Base-by-base conservation (phyloP, 1,140 invertebrate genomes). In the Tenebrio molitor region DNA sequence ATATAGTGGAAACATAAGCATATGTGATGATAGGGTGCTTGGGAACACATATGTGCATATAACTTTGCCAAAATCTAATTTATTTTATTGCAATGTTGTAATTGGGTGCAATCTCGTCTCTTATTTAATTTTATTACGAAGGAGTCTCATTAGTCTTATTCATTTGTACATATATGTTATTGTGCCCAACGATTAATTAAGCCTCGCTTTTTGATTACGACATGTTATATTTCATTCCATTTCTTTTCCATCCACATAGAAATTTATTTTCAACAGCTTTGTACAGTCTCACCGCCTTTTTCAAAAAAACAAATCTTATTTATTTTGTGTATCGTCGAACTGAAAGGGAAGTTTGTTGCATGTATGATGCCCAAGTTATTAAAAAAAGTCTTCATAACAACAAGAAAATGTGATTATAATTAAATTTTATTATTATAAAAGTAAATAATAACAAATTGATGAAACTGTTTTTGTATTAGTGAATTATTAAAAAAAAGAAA, bases 1-100 rank as follows among this genome's bases (percentile, higher is more conserved):
- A 77, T 76, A 68, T 78, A 79, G 67, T 74, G 73, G 64, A 73
- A 58, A 74, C 77, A 80, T 80, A 81, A 82, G 81, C 80, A 81
- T 78, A 81, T 82, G 81, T 82, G 81, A 82, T 82, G 79, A 79
- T 77, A 76, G 65, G 75, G 71, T 73, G 78, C 77, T 79, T 80
- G 80, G 76, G 77, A 74, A 71, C 65, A 16, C 42, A 46, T 68
- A 68, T 68, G 65, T 68, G 65, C 65, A 68, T 69, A 69, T 53
- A 69, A 69, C 44, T 58, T 69, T 69, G 42, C 42, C 41, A 41
- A 53, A 46, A 42, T 29, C 12, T 42, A 12, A 34, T 29, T 53
- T 58, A 58, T 39, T 69, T 50, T 29, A 17, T 50, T 41, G 29
- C 44, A 58, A 58, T 39, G n/a, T n/a, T n/a, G 6, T 16, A 50